Conservation (phyloP, 1,140 invertebrate genomes). For the Temnothorax longispinosus region DNA sequence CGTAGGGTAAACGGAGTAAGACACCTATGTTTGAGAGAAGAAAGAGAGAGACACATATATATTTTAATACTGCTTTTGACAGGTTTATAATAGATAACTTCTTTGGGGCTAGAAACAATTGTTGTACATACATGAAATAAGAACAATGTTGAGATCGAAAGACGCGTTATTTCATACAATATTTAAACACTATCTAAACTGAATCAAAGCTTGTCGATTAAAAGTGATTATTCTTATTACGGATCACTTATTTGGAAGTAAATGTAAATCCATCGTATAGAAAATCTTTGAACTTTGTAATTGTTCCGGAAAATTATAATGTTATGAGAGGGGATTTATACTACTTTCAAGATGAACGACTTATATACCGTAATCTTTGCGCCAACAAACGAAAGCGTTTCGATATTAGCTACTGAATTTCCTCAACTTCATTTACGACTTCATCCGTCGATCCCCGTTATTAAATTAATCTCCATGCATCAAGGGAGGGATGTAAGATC, state of each 20-base stretch:
- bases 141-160: background rate
- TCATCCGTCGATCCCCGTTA: conserved; percentile 43
- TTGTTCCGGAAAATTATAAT: background rate
- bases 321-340: conserved; percentile 7
- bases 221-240: background rate
- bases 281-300: background rate
- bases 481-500: conserved; percentile 38
- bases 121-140: background rate
- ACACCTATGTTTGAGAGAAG: background rate
- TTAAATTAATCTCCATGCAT: conserved; percentile 54
- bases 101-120: background rate
- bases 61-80: conserved; percentile 17
- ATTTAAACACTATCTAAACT: background rate
- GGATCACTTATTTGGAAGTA: background rate
- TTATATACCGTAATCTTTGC: background rate
- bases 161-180: background rate
- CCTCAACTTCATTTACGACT: conserved; percentile 55
- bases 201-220: background rate
- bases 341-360: conserved; percentile 10
- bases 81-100: background rate
- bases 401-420: conserved; percentile 46
- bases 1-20: background rate
- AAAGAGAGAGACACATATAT: background rate
- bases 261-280: background rate
- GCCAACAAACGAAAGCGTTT: conserved; percentile 29